These are phyloP conservation scores for Drosophila santomea DNA, from an alignment of 1,140 invertebrate genomes.

Conservation along the genomic window DNA sequence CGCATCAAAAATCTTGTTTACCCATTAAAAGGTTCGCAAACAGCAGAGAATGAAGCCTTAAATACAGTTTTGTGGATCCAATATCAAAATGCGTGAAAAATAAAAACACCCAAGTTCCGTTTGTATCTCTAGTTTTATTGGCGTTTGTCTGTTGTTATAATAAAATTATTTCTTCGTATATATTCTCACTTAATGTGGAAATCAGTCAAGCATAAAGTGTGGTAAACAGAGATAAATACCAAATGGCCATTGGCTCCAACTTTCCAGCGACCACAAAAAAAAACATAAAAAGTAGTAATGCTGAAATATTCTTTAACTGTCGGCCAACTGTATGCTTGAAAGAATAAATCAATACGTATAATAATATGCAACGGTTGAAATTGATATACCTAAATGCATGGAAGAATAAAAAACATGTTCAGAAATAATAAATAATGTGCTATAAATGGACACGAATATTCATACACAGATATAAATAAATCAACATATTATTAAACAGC, in stretches of 20 bases:
- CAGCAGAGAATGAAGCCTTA: conserved; percentile 4
- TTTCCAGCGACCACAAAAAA: conserved; percentile 23
- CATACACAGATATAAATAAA: not conserved
- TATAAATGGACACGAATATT: conserved; percentile 32
- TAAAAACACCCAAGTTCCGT: conserved; percentile 37
- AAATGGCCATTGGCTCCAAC: conserved; percentile 50
- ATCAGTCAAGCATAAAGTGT: conserved; percentile 78
- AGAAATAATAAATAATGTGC: not conserved
- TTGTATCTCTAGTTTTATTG: conserved; percentile 46
- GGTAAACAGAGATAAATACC: conserved; percentile 75
- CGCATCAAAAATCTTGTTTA: conserved; percentile 64
- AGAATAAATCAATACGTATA: not conserved
- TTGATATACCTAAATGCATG: conserved; percentile 35
- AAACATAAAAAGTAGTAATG: conserved; percentile 13
- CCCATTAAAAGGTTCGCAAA: conserved; percentile 40
- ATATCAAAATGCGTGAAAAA: conserved; percentile 42
- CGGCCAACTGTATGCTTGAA: not conserved
- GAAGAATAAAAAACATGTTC: not conserved
- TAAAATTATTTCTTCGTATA: conserved; percentile 58
- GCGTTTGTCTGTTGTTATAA: conserved; percentile 59
- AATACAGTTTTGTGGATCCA: conserved; percentile 32
- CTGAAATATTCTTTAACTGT: not conserved
- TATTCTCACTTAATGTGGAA: conserved; percentile 65
- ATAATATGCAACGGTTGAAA: not conserved
- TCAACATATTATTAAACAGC: conserved; percentile 8